A percentile compares a stretch with the other conserved stretches of the same genome.
These are phyloP conservation scores for Drosophila malerkotliana DNA, from an alignment of 1,140 invertebrate species.

Conservation along the genomic window DNA sequence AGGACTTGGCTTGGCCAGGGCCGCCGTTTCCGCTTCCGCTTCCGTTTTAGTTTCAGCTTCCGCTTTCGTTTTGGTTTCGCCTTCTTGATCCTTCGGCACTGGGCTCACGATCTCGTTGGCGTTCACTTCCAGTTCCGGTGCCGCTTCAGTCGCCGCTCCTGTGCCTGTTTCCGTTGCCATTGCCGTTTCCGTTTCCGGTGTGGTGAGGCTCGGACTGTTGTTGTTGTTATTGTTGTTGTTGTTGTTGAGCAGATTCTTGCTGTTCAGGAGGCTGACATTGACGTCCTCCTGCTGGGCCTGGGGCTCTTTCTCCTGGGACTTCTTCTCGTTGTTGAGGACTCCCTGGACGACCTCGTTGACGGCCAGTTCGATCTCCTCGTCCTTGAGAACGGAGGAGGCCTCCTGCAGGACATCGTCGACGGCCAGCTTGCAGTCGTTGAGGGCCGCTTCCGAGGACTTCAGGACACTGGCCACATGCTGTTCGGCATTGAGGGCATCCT, in stretches of 20 bases:
- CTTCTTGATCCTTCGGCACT: neutral
- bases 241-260: slow-evolving; percentile 76
- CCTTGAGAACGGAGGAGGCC: slow-evolving; percentile 85
- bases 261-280: slow-evolving; percentile 74
- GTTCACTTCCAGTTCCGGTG: slow-evolving; percentile 51
- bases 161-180: slow-evolving; percentile 3
- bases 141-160: slow-evolving; percentile 1
- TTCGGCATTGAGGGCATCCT: slow-evolving; percentile 83
- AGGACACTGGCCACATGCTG: slow-evolving; percentile 87
- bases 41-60: slow-evolving; percentile 11
- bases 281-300: slow-evolving; percentile 35
- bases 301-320: slow-evolving; percentile 25
- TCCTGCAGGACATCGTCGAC: slow-evolving; percentile 78
- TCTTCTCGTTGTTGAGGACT: slow-evolving; percentile 80
- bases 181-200: slow-evolving; percentile 7
- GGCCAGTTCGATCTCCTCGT: slow-evolving; percentile 85
- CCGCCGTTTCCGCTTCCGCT: slow-evolving; percentile 13
- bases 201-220: slow-evolving; percentile 33
- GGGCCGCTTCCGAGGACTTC: slow-evolving; percentile 86
- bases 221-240: slow-evolving; percentile 59
- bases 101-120: slow-evolving; percentile 61
- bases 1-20: slow-evolving; percentile 20
- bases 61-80: slow-evolving; percentile 13
- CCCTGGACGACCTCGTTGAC: slow-evolving; percentile 85
- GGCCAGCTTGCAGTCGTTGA: slow-evolving; percentile 84